Conservation (phyloP, 2,797 vertebrate species). For the Moxostoma hubbsi region DNA sequence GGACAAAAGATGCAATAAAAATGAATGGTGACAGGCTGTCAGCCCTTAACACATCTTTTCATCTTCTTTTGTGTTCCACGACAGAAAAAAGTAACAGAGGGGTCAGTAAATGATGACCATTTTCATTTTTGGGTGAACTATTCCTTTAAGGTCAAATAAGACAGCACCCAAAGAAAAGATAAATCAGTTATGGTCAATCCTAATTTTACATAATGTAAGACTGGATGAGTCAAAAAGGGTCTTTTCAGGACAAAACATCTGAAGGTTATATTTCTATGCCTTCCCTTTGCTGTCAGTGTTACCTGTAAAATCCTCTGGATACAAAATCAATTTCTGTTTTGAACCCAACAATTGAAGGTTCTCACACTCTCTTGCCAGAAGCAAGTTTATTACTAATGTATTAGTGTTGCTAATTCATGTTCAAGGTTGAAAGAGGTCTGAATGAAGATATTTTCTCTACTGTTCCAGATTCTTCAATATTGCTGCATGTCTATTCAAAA, state of each 20-base stretch:
- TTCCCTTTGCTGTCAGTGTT: not conserved
- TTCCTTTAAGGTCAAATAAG: too few relatives aligned
- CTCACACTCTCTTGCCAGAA: not conserved
- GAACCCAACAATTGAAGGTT: not conserved
- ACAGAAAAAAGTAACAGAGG: too few relatives aligned
- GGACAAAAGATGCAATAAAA: too few relatives aligned
- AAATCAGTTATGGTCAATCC: too few relatives aligned
- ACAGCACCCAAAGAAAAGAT: not conserved
- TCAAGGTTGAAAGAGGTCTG: not conserved
- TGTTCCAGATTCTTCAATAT: conserved; percentile 17
- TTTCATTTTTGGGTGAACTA: not conserved
- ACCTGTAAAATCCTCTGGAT: not conserved
- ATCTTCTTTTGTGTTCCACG: too few relatives aligned
- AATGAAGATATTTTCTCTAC: not conserved
- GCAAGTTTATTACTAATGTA: not conserved
- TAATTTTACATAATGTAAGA: not conserved
- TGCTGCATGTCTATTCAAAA: not conserved
- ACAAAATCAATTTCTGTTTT: not conserved
- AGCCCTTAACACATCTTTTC: too few relatives aligned
- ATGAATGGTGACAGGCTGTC: too few relatives aligned
- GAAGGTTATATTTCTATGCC: not conserved
- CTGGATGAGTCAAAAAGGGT: not conserved
- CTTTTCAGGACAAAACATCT: not conserved
- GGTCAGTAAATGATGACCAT: not conserved
- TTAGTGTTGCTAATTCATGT: not conserved